A percentile compares a stretch with the other conserved stretches of the same genome.
phyloP scores from a whole-genome alignment of 1,140 invertebrate genomes.

The Solenopsis fugax region DNA sequence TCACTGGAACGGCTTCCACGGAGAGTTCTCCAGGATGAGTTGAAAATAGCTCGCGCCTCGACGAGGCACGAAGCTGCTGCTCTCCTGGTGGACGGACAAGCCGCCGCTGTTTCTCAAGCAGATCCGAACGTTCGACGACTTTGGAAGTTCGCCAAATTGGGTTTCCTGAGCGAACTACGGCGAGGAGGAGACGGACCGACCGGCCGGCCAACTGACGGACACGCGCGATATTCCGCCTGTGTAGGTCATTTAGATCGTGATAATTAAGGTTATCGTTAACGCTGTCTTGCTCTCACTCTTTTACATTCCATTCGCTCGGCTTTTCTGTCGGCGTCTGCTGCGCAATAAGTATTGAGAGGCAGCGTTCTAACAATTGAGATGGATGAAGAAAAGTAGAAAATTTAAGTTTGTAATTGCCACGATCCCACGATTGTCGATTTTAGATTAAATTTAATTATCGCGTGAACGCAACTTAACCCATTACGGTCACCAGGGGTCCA shows the following conservation, averaged over 20 bases:
- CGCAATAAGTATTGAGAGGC: conserved; percentile 5
- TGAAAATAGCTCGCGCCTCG: conserved; percentile 63
- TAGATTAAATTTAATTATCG: conserved; percentile 1
- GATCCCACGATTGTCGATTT: conserved; percentile 8
- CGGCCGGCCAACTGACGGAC: not conserved
- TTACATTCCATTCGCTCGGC: not conserved
- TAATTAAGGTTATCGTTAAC: conserved; percentile 74
- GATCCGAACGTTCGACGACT: conserved; percentile 35
- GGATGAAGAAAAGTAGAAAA: not conserved
- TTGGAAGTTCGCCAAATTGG: conserved; percentile 71
- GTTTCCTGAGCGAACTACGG: conserved; percentile 45
- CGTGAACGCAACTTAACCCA: too few species aligned
- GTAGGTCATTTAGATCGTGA: conserved; percentile 70
- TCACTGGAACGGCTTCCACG: conserved; percentile 53
- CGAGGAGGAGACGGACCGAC: not conserved
- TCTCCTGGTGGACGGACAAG: not conserved
- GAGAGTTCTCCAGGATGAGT: conserved; percentile 14
- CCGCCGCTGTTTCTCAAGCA: conserved; percentile 24
- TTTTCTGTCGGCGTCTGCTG: conserved; percentile 4
- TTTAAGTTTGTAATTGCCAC: not conserved
- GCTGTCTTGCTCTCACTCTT: conserved; percentile 47
- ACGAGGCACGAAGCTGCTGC: conserved; percentile 2
- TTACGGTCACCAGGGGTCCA: too few species aligned
- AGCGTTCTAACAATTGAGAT: not conserved
- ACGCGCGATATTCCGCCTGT: conserved; percentile 12